Evolutionary conservation across 2,888 invertebrate species (phyloP).

Genomic region (Aporophyla lueneburgensis): DNA sequence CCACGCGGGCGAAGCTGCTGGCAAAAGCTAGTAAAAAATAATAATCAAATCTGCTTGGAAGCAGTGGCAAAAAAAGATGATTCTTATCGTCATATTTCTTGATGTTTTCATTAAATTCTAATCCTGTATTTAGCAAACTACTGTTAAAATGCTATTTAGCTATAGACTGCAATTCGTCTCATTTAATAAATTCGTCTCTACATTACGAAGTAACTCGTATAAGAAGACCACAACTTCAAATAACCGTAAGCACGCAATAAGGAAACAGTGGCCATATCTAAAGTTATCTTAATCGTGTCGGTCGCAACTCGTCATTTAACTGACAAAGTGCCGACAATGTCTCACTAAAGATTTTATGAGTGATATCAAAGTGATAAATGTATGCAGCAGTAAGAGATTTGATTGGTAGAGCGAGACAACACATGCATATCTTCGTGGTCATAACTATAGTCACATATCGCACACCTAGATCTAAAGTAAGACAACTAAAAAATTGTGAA

Average conservation of each 20-base stretch:
- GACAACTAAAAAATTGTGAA: too few species aligned
- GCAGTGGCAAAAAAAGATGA: background rate
- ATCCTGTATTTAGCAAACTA: background rate
- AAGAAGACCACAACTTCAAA: conserved; percentile 29
- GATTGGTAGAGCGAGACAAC: conserved; percentile 22
- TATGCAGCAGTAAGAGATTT: conserved; percentile 35
- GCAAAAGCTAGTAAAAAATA: too few species aligned
- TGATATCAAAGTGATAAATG: conserved; percentile 52
- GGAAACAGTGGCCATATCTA: conserved; percentile 50
- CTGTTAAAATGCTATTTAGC: background rate
- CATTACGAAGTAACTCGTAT: background rate
- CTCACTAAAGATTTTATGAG: conserved; percentile 55
- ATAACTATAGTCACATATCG: background rate
- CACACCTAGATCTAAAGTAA: too few species aligned
- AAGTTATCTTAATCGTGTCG: conserved; percentile 53
- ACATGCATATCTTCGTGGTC: background rate
- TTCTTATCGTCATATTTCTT: background rate
- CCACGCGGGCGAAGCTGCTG: too few species aligned
- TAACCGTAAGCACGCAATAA: conserved; percentile 53
- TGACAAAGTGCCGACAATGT: conserved; percentile 60
- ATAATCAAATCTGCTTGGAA: background rate
- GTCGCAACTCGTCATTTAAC: conserved; percentile 35
- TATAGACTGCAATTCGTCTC: background rate
- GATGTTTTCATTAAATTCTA: background rate
- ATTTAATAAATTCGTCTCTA: background rate